Evolutionary conservation across 1,140 invertebrate genomes (phyloP).

Genomic region (Papilio machaon): DNA sequence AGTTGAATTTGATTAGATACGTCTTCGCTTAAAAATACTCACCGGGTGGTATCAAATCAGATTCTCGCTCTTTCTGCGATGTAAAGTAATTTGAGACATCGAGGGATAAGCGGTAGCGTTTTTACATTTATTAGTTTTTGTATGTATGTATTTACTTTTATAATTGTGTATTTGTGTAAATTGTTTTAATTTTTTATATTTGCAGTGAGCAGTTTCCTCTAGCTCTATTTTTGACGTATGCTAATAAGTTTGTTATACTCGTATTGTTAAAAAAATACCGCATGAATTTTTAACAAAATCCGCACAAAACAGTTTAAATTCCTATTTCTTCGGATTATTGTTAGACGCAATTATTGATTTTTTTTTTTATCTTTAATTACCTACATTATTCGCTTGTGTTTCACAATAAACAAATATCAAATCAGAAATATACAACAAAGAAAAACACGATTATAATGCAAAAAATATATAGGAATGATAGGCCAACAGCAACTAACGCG

Average conservation of each 20-base stretch:
- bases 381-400: neutral
- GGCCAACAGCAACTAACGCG: conserved; percentile 44
- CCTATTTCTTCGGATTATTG: neutral
- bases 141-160: neutral
- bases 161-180: neutral
- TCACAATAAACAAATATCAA: neutral
- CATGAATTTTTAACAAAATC: neutral
- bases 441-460: neutral
- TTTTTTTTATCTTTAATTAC: neutral
- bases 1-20: conserved; percentile 25
- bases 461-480: conserved; percentile 25
- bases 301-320: neutral
- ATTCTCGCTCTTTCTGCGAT: neutral
- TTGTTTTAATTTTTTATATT: neutral
- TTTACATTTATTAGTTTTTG: neutral
- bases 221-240: neutral
- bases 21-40: conserved; percentile 9
- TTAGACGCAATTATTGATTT: neutral
- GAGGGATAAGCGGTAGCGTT: neutral
- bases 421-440: neutral
- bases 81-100: neutral
- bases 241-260: neutral
- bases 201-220: neutral
- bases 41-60: neutral
- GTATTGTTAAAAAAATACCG: neutral